Conservation (phyloP, 2,888 invertebrate species). For the Sinotaia quadrata region DNA sequence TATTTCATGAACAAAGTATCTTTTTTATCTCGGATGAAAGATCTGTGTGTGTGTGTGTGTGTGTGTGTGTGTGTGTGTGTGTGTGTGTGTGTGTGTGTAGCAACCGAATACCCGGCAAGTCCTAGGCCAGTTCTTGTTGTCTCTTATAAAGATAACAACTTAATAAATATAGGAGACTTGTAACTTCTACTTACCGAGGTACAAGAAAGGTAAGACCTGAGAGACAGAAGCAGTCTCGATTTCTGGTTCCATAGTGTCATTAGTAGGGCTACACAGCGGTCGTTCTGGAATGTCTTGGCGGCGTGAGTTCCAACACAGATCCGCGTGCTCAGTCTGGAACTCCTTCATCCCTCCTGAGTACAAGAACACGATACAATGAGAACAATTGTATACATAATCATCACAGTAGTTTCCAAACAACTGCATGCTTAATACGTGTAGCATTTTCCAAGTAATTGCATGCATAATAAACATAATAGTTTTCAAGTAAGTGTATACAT, state of each 20-base stretch:
- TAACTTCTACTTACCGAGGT: conserved; percentile 78
- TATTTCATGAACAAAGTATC: no score
- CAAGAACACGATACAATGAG: no score
- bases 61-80: conserved; percentile 4
- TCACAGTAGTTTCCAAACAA: no score
- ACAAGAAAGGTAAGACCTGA: conserved; percentile 84
- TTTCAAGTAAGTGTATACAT: no score
- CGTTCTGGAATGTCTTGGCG: conserved; percentile 47
- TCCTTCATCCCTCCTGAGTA: conserved; percentile 70
- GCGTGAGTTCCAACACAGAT: conserved; percentile 80
- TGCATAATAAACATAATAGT: no score
- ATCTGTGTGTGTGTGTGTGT: conserved; percentile 3
- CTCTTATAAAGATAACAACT: not conserved
- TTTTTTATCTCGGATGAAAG: no score
- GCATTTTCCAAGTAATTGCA: no score
- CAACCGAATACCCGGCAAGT: not conserved
- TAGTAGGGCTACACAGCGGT: conserved; percentile 75
- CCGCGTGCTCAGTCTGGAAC: conserved; percentile 75
- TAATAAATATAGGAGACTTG: not conserved
- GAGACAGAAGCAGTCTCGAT: conserved; percentile 84
- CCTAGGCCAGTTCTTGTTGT: not conserved
- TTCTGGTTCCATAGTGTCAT: conserved; percentile 65
- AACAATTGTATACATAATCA: no score
- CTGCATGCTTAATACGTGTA: no score
- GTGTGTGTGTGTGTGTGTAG: not conserved